Base-by-base conservation (phyloP, 2,888 invertebrate genomes). In the Rhabditoides inermis region DNA sequence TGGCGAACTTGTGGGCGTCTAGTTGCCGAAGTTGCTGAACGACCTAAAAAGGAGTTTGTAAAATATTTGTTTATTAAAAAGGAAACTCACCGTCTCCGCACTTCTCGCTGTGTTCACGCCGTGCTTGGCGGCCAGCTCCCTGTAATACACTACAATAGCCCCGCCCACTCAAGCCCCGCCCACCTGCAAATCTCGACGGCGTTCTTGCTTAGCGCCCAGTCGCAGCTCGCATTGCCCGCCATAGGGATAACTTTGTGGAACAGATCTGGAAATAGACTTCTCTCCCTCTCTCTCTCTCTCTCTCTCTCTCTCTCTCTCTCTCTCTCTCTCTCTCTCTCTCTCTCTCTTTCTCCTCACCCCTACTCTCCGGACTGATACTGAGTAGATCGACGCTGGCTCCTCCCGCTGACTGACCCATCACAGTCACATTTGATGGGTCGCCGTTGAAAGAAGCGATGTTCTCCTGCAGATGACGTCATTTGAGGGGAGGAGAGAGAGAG, bases 241-340 rank as follows among this genome's bases (percentile, higher is more conserved):
- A 50, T 36, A n/a, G 50, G 50, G 37, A 42, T 44, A 20, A 50
- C 42, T 28, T 50, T 42, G 37, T 50, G 42, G 50, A 50, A 50
- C 27, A 50, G 50, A 28, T 50, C 50, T 50, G 45, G 28, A n/a
- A 27, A 30, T 10, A 32, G 32, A 32, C 32, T n/a, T n/a, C n/a
- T n/a, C n/a, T n/a, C n/a, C n/a, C n/a, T n/a, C n/a, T n/a, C n/a
- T n/a, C n/a, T n/a, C n/a, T n/a, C n/a, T n/a, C n/a, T n/a, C n/a
- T n/a, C n/a, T n/a, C n/a, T n/a, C n/a, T n/a, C n/a, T n/a, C n/a
- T n/a, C n/a, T n/a, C n/a, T n/a, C n/a, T n/a, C n/a, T n/a, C n/a
- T n/a, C n/a, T n/a, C n/a, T n/a, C n/a, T n/a, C n/a, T n/a, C n/a
- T n/a, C n/a, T n/a, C n/a, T n/a, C n/a, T n/a, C n/a, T n/a, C n/a